Conservation (phyloP, 2,113 vertebrate genomes). For the Syrrhaptes paradoxus region DNA sequence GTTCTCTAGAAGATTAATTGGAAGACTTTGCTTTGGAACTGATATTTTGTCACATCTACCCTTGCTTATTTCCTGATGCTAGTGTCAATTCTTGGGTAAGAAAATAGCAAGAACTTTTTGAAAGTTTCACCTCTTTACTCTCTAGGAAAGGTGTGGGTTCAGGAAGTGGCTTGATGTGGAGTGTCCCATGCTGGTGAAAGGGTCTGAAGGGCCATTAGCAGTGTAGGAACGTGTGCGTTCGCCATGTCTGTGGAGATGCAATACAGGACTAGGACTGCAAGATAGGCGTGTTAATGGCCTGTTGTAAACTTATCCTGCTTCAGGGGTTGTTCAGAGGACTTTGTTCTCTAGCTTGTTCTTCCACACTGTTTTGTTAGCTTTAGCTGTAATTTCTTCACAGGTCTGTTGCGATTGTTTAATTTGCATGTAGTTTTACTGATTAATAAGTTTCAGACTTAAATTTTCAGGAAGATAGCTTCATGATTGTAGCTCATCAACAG, state of each 20-base stretch:
- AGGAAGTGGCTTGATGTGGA: neutral
- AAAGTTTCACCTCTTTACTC: neutral
- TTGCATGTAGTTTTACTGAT: neutral
- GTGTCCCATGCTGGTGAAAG: neutral
- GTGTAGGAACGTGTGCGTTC: neutral
- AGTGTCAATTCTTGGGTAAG: neutral
- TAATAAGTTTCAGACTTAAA: neutral
- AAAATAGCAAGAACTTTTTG: neutral
- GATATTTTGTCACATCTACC: neutral
- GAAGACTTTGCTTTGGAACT: neutral
- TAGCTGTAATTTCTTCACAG: neutral
- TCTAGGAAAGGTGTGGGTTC: neutral
- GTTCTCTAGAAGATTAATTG: neutral
- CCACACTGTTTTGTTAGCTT: neutral
- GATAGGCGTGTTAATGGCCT: neutral
- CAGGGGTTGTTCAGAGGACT: neutral
- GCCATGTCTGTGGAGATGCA: neutral
- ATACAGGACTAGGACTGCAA: neutral
- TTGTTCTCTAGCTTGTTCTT: neutral
- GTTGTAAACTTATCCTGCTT: neutral
- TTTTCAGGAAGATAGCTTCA: neutral
- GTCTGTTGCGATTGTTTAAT: neutral
- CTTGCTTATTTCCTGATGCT: neutral
- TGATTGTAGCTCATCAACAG: neutral
- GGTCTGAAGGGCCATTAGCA: neutral